These are phyloP conservation scores for Lates calcarifer DNA, from an alignment of 2,113 vertebrate species.

Conservation along the genomic window DNA sequence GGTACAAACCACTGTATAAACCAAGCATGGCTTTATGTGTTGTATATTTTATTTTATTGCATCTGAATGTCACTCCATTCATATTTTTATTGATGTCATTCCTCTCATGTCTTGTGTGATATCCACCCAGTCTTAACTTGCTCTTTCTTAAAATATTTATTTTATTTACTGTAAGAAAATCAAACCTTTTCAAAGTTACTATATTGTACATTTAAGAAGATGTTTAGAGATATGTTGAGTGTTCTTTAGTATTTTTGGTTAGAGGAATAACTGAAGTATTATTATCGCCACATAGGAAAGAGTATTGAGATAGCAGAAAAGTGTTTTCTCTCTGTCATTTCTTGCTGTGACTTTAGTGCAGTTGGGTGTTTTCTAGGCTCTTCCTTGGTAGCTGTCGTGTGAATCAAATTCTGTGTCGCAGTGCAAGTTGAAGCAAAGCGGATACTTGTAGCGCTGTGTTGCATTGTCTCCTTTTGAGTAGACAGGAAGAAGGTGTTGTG, in stretches of 20 bases:
- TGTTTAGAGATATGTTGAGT: slow-evolving; percentile 56
- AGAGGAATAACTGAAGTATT: slow-evolving; percentile 53
- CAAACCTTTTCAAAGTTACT: slow-evolving; percentile 26
- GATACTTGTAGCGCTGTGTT: slow-evolving; percentile 1
- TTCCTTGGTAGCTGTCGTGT: slow-evolving; percentile 42
- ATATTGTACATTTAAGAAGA: slow-evolving; percentile 59
- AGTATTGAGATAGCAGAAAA: slow-evolving; percentile 37
- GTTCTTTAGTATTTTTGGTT: slow-evolving; percentile 58
- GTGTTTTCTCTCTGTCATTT: slow-evolving; percentile 30
- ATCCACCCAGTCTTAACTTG: slow-evolving; percentile 5
- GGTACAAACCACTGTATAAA: background rate
- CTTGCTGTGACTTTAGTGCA: slow-evolving; percentile 61
- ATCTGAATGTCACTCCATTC: slow-evolving; percentile 11
- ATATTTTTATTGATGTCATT: background rate
- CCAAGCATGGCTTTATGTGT: background rate
- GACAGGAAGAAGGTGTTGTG: background rate
- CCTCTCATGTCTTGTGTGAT: background rate
- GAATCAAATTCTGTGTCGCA: slow-evolving; percentile 23
- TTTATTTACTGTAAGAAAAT: slow-evolving; percentile 46
- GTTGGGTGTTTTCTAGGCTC: slow-evolving; percentile 46
- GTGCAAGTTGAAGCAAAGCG: slow-evolving; percentile 21
- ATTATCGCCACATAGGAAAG: slow-evolving; percentile 46
- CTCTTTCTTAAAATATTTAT: slow-evolving; percentile 49
- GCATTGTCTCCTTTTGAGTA: slow-evolving; percentile 20
- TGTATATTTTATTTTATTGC: background rate